These are phyloP conservation scores for Ceyx erithaca DNA, from an alignment of 2,797 vertebrate species.

Conservation along the genomic window DNA sequence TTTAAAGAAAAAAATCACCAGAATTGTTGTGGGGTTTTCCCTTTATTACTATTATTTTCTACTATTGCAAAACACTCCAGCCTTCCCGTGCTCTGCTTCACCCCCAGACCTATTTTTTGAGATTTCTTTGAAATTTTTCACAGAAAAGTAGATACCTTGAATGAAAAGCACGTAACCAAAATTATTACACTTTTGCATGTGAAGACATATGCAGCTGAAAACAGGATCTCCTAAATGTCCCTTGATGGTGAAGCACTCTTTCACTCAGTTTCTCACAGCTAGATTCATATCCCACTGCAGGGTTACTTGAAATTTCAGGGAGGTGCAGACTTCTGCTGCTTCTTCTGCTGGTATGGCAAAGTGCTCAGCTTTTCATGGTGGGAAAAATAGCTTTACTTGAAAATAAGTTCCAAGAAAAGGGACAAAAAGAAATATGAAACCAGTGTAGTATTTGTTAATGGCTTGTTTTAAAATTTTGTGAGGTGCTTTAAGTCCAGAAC, in stretches of 20 bases:
- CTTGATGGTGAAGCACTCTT: not conserved
- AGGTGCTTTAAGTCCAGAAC: not conserved
- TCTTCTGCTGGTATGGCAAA: not conserved
- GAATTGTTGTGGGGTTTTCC: not conserved
- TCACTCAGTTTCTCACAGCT: not conserved
- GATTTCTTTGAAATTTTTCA: not conserved
- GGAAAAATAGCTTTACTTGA: not conserved
- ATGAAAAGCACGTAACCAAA: not conserved
- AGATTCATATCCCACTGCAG: not conserved
- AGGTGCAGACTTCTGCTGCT: not conserved
- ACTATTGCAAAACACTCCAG: not conserved
- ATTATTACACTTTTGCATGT: not conserved
- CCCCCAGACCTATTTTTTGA: not conserved
- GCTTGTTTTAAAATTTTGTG: constrained; percentile 3
- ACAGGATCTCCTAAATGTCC: not conserved
- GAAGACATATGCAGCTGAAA: not conserved
- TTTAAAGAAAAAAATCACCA: not conserved
- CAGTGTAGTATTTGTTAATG: not conserved
- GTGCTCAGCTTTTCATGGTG: not conserved
- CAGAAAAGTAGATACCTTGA: not conserved
- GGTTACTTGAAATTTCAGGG: not conserved
- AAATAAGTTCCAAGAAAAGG: not conserved
- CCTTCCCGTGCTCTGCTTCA: not conserved
- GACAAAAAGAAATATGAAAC: not conserved
- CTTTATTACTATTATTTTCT: not conserved